These are phyloP conservation scores for Drosophila ananassae DNA, from an alignment of 1,140 invertebrate species.

Conservation along the genomic window DNA sequence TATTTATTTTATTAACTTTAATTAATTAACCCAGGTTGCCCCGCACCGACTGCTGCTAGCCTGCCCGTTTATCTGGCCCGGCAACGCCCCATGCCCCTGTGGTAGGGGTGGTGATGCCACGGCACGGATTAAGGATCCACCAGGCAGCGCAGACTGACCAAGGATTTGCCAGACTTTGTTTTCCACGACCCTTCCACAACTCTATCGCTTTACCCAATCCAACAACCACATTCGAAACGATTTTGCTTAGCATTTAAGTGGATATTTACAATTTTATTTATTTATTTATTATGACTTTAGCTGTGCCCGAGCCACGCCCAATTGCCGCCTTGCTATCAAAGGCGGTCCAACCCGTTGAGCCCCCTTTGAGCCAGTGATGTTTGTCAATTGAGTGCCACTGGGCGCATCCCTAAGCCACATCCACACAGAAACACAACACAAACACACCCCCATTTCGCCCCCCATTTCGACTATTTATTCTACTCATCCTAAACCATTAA, in stretches of 20 bases:
- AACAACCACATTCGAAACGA: slow-evolving; percentile 29
- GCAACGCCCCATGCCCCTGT: slow-evolving; percentile 79
- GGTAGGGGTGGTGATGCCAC: slow-evolving; percentile 44
- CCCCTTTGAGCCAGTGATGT: slow-evolving; percentile 79
- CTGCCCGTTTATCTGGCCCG: slow-evolving; percentile 64
- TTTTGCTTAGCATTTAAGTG: slow-evolving; percentile 74
- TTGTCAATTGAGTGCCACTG: slow-evolving; percentile 66
- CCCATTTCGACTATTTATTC: slow-evolving; percentile 71
- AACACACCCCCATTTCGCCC: slow-evolving; percentile 26
- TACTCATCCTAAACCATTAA: slow-evolving; percentile 41
- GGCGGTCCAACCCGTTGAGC: slow-evolving; percentile 37
- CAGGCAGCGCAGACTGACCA: neutral
- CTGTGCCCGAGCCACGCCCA: slow-evolving; percentile 64
- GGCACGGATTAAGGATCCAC: neutral
- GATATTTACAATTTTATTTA: slow-evolving; percentile 75
- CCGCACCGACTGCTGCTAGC: slow-evolving; percentile 79
- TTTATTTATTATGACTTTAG: slow-evolving; percentile 74
- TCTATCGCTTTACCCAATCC: slow-evolving; percentile 34
- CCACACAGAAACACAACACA: slow-evolving; percentile 21
- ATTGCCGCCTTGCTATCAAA: slow-evolving; percentile 84
- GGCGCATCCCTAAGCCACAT: slow-evolving; percentile 31
- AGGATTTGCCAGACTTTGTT: slow-evolving; percentile 41
- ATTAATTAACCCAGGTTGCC: slow-evolving; percentile 85
- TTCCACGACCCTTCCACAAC: slow-evolving; percentile 27
- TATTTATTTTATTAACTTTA: neutral